phyloP scores from a whole-genome alignment of 2,797 vertebrate genomes.

The Ataeniobius toweri region DNA sequence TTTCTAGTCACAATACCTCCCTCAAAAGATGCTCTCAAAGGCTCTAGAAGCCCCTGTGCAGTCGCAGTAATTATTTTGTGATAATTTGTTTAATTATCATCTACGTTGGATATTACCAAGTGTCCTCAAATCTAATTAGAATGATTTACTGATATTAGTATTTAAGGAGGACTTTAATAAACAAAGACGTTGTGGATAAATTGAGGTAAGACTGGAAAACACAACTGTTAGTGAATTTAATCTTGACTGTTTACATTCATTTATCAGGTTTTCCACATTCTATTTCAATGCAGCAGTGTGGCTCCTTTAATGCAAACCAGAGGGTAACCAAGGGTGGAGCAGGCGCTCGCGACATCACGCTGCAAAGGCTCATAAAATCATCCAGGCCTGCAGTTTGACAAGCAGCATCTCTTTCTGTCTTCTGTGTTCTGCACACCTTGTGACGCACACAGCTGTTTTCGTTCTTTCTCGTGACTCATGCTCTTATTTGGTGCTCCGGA shows the following conservation, averaged over 20 bases:
- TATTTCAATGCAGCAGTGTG: background rate
- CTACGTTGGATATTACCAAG: background rate
- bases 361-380: background rate
- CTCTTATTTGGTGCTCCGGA: constrained; percentile 1
- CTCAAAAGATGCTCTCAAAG: constrained; percentile 1
- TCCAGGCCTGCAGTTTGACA: background rate
- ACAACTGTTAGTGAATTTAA: background rate
- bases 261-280: background rate
- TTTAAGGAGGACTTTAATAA: background rate
- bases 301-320: background rate
- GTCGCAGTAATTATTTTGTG: background rate
- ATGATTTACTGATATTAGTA: background rate
- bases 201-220: background rate
- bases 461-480: constrained; percentile 2
- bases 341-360: background rate
- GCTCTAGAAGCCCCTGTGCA: background rate
- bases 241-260: background rate
- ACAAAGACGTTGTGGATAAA: background rate
- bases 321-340: background rate
- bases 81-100: constrained; percentile 6
- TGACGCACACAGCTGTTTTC: background rate
- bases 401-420: constrained; percentile 3
- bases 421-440: background rate
- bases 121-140: constrained; percentile 3
- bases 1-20: background rate